Evolutionary conservation across 1,140 invertebrate species (phyloP).

Genomic region (Trichonephila clavata): DNA sequence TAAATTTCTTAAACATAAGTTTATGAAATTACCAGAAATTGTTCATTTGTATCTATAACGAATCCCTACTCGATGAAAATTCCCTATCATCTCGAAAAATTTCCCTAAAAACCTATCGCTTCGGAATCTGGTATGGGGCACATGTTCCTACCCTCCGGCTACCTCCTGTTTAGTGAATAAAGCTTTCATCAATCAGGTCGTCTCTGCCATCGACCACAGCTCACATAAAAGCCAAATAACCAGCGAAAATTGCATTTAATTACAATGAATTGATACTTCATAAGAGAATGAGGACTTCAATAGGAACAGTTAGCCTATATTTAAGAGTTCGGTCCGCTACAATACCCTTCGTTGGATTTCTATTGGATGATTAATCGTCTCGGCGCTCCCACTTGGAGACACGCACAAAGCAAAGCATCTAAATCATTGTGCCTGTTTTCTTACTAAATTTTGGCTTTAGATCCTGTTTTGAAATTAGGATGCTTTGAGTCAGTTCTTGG

Average conservation of each 20-base stretch:
- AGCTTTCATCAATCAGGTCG: constrained; percentile 40
- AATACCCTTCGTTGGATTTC: not conserved
- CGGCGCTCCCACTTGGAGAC: constrained; percentile 29
- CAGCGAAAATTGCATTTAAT: constrained; percentile 53
- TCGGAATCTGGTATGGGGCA: constrained; percentile 11
- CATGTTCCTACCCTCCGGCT: not conserved
- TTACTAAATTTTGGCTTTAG: not conserved
- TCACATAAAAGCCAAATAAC: constrained; percentile 41
- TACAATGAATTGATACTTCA: constrained; percentile 53
- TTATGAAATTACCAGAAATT: not conserved
- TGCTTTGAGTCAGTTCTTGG: not conserved
- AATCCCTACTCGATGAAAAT: not conserved
- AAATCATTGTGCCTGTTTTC: not conserved
- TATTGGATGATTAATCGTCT: constrained; percentile 36
- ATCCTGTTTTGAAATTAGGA: constrained; percentile 30
- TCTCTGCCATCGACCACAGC: constrained; percentile 29
- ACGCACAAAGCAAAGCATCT: constrained; percentile 24
- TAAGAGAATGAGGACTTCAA: not conserved
- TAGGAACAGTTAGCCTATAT: constrained; percentile 46
- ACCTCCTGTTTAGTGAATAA: not conserved
- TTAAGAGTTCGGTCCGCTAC: not conserved
- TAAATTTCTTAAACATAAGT: too few species aligned
- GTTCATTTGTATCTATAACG: not conserved
- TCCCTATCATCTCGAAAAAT: not conserved
- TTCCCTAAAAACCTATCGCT: not conserved